phyloP scores from a whole-genome alignment of 2,113 vertebrate species.

The Copsychus sechellarum region DNA sequence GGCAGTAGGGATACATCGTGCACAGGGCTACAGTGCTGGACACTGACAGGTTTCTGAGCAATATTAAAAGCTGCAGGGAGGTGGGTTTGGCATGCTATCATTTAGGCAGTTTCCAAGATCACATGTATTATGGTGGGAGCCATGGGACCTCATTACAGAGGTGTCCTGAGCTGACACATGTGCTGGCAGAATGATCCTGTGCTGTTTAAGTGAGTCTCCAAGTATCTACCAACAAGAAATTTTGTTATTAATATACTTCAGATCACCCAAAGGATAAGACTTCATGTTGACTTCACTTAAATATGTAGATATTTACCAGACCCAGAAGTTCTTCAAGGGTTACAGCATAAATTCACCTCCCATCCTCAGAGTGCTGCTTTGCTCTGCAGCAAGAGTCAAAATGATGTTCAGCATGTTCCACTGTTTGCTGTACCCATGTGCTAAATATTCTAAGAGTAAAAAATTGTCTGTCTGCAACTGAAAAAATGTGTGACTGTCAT shows the following conservation, averaged over 20 bases:
- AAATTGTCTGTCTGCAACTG: neutral
- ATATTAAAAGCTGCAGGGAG: neutral
- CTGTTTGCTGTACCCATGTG: neutral
- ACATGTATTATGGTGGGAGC: neutral
- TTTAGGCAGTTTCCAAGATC: neutral
- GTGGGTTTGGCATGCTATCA: neutral
- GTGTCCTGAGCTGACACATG: neutral
- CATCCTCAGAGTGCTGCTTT: neutral
- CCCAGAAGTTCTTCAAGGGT: neutral
- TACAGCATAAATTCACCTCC: neutral
- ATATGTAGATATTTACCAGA: neutral
- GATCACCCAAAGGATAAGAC: neutral
- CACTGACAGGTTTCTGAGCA: neutral
- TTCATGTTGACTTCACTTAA: neutral
- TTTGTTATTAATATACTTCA: neutral
- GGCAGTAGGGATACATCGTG: neutral
- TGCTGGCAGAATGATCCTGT: neutral
- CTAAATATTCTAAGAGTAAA: neutral
- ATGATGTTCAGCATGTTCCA: neutral
- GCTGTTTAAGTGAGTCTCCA: neutral
- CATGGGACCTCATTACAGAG: neutral
- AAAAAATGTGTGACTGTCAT: neutral
- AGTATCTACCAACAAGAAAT: neutral
- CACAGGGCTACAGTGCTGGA: neutral
- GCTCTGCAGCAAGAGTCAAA: neutral